Evolutionary conservation across 1,140 invertebrate genomes (phyloP).

Genomic region (Parasteatoda tepidariorum): DNA sequence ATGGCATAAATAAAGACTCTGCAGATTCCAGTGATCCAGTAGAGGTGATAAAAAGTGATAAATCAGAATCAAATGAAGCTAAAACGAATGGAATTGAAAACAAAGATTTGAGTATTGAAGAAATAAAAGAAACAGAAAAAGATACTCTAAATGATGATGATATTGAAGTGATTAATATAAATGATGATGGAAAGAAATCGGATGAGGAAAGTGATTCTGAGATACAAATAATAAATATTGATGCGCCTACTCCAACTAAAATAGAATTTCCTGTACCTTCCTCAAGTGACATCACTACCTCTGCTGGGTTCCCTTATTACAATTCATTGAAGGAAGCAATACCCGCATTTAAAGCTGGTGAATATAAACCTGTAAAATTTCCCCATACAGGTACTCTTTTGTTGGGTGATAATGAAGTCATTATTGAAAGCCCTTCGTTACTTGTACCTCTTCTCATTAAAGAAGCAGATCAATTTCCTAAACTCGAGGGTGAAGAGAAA

Average conservation of each 20-base stretch:
- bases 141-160: conserved; percentile 19
- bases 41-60: background rate
- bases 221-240: conserved; percentile 35
- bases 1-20: conserved; percentile 10
- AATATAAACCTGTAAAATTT: conserved; percentile 52
- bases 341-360: conserved; percentile 35
- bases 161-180: conserved; percentile 19
- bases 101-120: background rate
- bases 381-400: conserved; percentile 49
- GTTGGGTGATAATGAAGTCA: conserved; percentile 61
- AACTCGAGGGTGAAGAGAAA: conserved; percentile 31
- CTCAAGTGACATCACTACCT: conserved; percentile 3
- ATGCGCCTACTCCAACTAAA: background rate
- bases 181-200: background rate
- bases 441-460: conserved; percentile 64
- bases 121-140: background rate
- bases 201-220: conserved; percentile 48
- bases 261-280: background rate
- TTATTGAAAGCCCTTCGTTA: conserved; percentile 64
- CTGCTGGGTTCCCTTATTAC: conserved; percentile 53
- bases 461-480: conserved; percentile 57
- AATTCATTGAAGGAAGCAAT: conserved; percentile 53
- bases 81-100: background rate
- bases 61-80: background rate
- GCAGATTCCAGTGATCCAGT: background rate